These are phyloP conservation scores for Platyrinchus mystaceus DNA, from an alignment of 2,797 vertebrate genomes.

Conservation along the genomic window DNA sequence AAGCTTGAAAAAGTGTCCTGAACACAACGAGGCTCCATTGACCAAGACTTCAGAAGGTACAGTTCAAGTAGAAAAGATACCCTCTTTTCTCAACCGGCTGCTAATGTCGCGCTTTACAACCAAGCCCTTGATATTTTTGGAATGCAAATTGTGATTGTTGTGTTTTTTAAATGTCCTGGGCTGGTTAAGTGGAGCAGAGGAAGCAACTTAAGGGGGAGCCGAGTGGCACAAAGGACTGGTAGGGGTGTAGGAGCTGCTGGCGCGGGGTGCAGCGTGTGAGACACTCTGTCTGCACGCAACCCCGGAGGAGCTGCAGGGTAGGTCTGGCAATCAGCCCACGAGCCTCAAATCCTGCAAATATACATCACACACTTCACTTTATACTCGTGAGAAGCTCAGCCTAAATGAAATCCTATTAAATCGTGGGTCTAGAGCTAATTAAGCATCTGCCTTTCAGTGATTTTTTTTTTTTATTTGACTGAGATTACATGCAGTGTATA, in stretches of 20 bases:
- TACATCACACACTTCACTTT: neutral
- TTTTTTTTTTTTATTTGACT: neutral
- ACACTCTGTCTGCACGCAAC: neutral
- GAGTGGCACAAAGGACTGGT: neutral
- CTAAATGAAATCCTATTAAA: constrained; percentile 34
- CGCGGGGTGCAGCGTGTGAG: neutral
- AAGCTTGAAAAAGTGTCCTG: neutral
- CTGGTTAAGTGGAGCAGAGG: neutral
- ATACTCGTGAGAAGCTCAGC: constrained; percentile 12
- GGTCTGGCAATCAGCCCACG: constrained; percentile 6
- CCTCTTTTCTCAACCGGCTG: neutral
- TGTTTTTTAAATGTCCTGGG: neutral
- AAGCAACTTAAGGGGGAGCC: neutral
- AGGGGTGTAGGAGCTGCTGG: neutral
- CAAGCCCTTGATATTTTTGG: neutral
- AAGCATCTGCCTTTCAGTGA: constrained; percentile 25
- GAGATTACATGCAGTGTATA: neutral
- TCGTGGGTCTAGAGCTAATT: constrained; percentile 8
- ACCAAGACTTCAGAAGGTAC: neutral
- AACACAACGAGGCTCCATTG: neutral
- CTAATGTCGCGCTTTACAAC: neutral
- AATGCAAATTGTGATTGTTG: neutral
- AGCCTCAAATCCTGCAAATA: constrained; percentile 32
- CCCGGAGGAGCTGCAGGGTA: neutral
- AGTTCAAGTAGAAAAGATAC: neutral